Evolutionary conservation across 2,888 invertebrate species (phyloP).

Genomic region (Hipparchia sbordonii): DNA sequence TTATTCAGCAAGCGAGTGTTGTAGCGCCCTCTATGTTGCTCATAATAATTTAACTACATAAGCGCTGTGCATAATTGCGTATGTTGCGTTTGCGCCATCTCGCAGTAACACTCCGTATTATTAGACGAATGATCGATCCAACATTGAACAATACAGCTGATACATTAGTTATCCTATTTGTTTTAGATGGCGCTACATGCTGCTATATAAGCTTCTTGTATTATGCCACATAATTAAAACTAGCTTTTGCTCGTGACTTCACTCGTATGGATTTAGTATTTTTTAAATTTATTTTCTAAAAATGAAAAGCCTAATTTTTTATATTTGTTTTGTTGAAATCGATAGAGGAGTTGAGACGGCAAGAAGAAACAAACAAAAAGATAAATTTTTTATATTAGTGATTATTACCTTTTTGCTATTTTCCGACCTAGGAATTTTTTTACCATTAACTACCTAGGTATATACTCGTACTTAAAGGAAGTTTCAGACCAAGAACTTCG

Average conservation of each 20-base stretch:
- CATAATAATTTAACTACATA: neutral
- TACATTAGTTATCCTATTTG: neutral
- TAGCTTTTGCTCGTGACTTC: neutral
- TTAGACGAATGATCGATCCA: neutral
- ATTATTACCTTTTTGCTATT: too few species aligned
- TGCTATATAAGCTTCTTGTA: too few species aligned
- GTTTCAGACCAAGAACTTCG: too few species aligned
- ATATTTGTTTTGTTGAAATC: neutral
- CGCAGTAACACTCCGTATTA: neutral
- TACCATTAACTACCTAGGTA: too few species aligned
- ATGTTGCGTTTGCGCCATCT: neutral
- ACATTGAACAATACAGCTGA: neutral
- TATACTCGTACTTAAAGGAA: too few species aligned
- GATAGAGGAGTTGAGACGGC: too few species aligned
- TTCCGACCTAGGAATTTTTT: too few species aligned
- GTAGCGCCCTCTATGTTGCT: constrained; percentile 1
- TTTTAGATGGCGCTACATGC: neutral
- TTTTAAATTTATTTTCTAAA: neutral
- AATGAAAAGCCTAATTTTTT: neutral
- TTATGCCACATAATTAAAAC: too few species aligned
- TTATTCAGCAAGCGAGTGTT: too few species aligned
- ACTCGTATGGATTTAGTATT: neutral
- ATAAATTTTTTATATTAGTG: too few species aligned
- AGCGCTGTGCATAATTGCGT: too few species aligned
- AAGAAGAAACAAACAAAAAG: too few species aligned